phyloP scores from a whole-genome alignment of 2,113 vertebrate species.

The Calypte anna region DNA sequence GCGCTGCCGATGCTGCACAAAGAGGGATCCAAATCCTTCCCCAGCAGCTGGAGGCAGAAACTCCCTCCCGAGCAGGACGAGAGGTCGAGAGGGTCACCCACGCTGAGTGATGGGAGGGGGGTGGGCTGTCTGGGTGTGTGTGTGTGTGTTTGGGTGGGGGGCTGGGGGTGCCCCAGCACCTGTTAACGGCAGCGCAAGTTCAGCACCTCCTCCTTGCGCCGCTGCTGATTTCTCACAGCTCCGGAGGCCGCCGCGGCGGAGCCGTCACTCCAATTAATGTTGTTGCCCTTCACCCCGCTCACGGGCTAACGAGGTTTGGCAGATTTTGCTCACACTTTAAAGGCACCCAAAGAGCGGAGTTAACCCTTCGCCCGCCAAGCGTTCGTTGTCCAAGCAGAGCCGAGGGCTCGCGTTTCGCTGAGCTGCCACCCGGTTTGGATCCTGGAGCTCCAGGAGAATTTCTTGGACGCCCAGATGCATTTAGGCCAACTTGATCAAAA shows the following conservation, averaged over 20 bases:
- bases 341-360: background rate
- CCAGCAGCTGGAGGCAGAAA: background rate
- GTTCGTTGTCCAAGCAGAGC: fast-evolving
- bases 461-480: fast-evolving
- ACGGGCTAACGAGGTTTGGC: background rate
- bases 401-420: fast-evolving
- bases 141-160: background rate
- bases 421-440: fast-evolving
- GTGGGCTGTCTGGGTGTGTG: background rate
- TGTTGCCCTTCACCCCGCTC: background rate
- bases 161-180: background rate
- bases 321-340: background rate
- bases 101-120: fast-evolving
- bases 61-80: fast-evolving
- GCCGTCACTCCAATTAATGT: background rate
- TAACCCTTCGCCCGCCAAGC: background rate
- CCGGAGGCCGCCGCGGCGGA: background rate
- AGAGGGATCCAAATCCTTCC: fast-evolving
- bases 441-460: background rate
- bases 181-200: background rate
- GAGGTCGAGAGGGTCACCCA: background rate
- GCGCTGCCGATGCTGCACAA: background rate
- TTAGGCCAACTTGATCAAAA: background rate
- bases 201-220: background rate
- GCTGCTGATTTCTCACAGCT: background rate